A percentile compares a stretch with the other conserved stretches of the same genome.
Conservation (phyloP, 2,113 vertebrate species). For the Tupaia chinensis region DNA sequence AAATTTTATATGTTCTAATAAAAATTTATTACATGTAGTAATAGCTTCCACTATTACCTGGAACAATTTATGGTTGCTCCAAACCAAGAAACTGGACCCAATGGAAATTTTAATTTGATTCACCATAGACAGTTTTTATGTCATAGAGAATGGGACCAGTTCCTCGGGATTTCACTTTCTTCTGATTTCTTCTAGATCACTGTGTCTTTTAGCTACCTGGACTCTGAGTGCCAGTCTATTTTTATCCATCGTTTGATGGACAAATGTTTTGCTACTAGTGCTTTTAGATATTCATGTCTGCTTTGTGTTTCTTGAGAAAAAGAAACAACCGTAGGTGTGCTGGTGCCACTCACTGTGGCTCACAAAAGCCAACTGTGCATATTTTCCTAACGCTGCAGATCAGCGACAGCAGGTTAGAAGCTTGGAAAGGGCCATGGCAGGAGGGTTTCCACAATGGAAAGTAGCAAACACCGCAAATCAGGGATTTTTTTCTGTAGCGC, state of each 20-base stretch:
- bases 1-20: neutral
- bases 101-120: neutral
- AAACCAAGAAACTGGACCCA: neutral
- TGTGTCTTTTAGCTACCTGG: neutral
- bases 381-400: neutral
- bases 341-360: neutral
- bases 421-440: neutral
- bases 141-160: neutral
- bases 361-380: neutral
- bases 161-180: neutral
- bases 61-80: neutral
- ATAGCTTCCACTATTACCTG: neutral
- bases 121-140: neutral
- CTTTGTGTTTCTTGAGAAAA: conserved; percentile 25
- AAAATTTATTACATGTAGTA: neutral
- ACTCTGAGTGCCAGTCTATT: neutral
- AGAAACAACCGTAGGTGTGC: neutral
- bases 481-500: neutral
- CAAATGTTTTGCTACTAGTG: neutral
- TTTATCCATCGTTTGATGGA: neutral
- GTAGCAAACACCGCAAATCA: neutral
- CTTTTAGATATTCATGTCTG: neutral
- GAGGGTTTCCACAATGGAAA: neutral
- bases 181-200: neutral
- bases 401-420: neutral